Evolutionary conservation across 2,888 invertebrate species (phyloP), one percentile per base, ranked within the genome.

Genomic region (Erpobdella octoculata): DNA sequence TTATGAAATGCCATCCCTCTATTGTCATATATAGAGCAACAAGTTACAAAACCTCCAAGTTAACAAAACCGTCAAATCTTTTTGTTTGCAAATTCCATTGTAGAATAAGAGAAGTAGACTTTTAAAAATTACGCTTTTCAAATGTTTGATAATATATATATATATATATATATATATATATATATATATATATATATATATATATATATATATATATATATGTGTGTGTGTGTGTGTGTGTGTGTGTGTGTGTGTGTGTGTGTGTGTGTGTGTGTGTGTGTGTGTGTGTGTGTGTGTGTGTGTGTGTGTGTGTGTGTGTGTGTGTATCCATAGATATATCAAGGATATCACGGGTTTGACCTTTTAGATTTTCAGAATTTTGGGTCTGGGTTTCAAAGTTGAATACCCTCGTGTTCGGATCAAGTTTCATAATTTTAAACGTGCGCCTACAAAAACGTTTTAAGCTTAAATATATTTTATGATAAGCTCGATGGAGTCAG

Each of bases 281-380:
- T 68, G 25, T 68, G 37, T 62, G 28, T 68, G 31, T 59, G 28
- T 68, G 37, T 59, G 21, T 48, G 46, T 68, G n/a, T 68, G 21
- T 38, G 35, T 68, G 48, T 68, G 21, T 68, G 25, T 68, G 15
- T 68, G 15, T 68, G 18, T 48, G 28, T 68, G 21, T 21, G 15
- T 68, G 2, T n/a, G 15, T 69, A 25, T 69, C 46, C 33, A 25
- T 69, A n/a, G 12, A n/a, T 41, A 41, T 41, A n/a, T n/a, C n/a
- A n/a, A n/a, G n/a, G n/a, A n/a, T n/a, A n/a, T n/a, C n/a, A n/a
- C n/a, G n/a, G n/a, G n/a, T n/a, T n/a, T n/a, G n/a, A n/a, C n/a
- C n/a, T n/a, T n/a, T n/a, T n/a, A n/a, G n/a, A n/a, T n/a, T n/a
- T n/a, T n/a, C n/a, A n/a, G n/a, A n/a, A n/a, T n/a, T n/a, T n/a